Conservation (phyloP, 2,888 invertebrate genomes). For the Dorcus hopei region DNA sequence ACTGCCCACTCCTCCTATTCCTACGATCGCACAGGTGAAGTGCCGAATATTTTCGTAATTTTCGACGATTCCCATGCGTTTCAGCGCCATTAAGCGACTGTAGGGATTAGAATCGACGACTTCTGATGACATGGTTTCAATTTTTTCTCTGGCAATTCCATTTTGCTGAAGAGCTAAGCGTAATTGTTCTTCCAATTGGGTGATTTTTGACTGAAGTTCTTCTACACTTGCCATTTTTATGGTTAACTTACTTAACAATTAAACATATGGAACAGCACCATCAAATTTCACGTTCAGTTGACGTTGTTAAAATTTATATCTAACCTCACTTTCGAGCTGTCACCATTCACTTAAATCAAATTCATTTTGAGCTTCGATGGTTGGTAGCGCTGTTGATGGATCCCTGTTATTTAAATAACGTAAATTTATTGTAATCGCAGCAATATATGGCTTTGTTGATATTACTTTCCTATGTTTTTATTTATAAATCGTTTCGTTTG, state of each 20-base stretch:
- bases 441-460: no score
- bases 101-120: slow-evolving; percentile 98
- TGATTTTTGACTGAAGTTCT: slow-evolving; percentile 60
- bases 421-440: no score
- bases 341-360: no score
- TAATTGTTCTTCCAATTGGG: slow-evolving; percentile 56
- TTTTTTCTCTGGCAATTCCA: slow-evolving; percentile 62
- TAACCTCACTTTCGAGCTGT: no score
- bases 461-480: no score
- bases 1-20: slow-evolving; percentile 99
- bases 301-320: not conserved
- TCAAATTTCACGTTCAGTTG: not conserved
- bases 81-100: slow-evolving; percentile 97
- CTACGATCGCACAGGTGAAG: slow-evolving; percentile 89
- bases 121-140: slow-evolving; percentile 89
- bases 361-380: no score
- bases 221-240: slow-evolving; percentile 58
- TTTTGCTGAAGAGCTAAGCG: slow-evolving; percentile 6
- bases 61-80: slow-evolving; percentile 98
- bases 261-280: slow-evolving; percentile 1
- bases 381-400: no score
- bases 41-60: slow-evolving; percentile 93
- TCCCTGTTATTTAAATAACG: no score
- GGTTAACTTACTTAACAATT: slow-evolving; percentile 24
- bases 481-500: no score